Base-by-base conservation (phyloP, 2,113 vertebrate genomes). In the Falcunculus frontatus region DNA sequence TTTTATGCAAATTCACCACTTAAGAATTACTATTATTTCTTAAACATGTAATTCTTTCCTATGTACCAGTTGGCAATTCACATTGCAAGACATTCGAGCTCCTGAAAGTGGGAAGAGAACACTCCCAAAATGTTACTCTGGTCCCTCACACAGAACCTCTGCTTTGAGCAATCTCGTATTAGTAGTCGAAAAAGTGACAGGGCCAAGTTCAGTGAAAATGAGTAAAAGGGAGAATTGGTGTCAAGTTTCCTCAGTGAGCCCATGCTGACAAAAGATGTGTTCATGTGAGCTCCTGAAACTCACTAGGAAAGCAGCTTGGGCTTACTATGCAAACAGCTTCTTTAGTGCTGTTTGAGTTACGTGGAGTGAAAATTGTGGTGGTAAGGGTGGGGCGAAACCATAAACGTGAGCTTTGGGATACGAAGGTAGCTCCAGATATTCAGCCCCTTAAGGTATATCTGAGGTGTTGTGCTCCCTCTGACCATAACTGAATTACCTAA, bases 301-400 rank as follows among this genome's bases (percentile, higher is more conserved):
- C 44, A 30, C 9, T 6, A 19, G 52, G 47, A 67, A 75, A 53
- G 15, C 1, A 2, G 14, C 7, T 68, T 64, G 19, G 20, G 6
- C 23, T 76, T 32, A 46, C n/a, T 33, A n/a, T 37, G 57, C 11
- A 70, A 27, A 22, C 15, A 42, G 7, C 68, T 84, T 77, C 30
- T 23, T 32, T 57, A 53, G 14, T 18, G n/a, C 10, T 5, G 6
- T n/a, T 86, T 55, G 29, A 75, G 12, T 63, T 55, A 63, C 0
- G 0, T 4, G n/a, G 30, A 59, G 8, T 47, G 33, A 84, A 81
- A 73, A 37, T 55, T 76, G 67, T 74, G 17, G 11, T 74, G 17
- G 63, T 2, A 49, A 37, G 22, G 9, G 10, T 42, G 22, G 1
- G 0, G 10, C 1, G 0, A 89, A 88, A 6, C 4, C 3, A 2